These are phyloP conservation scores for Burhinus bistriatus DNA, from an alignment of 2,113 vertebrate genomes.

Conservation along the genomic window DNA sequence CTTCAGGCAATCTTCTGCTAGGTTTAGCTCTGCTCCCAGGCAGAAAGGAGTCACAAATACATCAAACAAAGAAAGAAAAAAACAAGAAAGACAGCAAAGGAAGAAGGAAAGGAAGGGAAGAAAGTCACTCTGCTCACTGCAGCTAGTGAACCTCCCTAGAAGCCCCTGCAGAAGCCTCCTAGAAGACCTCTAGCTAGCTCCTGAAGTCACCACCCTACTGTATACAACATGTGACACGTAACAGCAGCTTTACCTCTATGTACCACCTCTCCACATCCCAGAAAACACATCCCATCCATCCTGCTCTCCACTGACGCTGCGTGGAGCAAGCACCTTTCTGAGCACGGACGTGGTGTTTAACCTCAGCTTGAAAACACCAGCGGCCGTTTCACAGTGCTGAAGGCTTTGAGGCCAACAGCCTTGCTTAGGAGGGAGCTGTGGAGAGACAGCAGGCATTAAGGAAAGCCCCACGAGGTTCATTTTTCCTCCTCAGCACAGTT, in stretches of 20 bases:
- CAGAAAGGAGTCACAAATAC: background rate
- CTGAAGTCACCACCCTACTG: background rate
- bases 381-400: background rate
- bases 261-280: background rate
- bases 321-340: background rate
- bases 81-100: background rate
- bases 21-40: background rate
- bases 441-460: no score
- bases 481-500: background rate
- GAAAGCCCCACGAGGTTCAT: background rate
- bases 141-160: background rate
- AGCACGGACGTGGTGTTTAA: rapidly evolving
- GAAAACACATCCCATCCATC: background rate
- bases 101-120: background rate
- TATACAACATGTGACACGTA: rapidly evolving
- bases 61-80: background rate
- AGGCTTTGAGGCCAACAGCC: background rate
- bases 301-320: background rate
- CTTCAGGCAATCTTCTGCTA: background rate
- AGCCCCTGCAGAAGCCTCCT: background rate
- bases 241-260: background rate
- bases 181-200: background rate
- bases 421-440: background rate
- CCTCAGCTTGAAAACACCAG: background rate
- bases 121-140: background rate